These are phyloP conservation scores for Chorisops tibialis DNA, from an alignment of 2,888 invertebrate genomes.

Conservation along the genomic window DNA sequence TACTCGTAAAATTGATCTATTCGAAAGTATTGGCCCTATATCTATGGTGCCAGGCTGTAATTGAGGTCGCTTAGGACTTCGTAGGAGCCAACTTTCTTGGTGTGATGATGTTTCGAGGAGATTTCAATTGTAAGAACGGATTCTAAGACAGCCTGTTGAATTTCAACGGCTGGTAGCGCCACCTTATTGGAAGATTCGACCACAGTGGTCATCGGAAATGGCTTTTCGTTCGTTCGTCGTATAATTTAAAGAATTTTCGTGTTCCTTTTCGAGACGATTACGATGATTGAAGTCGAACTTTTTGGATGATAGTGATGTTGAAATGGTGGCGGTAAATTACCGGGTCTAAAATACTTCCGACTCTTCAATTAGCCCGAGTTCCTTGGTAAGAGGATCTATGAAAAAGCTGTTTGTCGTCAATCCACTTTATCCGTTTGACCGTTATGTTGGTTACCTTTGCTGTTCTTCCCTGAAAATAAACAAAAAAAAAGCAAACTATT, in stretches of 20 bases:
- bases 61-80: conserved; percentile 48
- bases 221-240: conserved; percentile 37
- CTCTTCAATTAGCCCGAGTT: neutral
- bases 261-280: neutral
- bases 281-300: neutral
- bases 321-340: neutral
- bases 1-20: too few relatives aligned
- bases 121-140: conserved; percentile 26
- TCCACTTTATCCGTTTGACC: conserved; percentile 7
- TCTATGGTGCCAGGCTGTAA: conserved; percentile 38
- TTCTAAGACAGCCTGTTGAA: conserved; percentile 28
- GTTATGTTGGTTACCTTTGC: conserved; percentile 30
- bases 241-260: neutral
- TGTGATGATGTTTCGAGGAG: conserved; percentile 20
- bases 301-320: neutral
- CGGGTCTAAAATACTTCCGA: neutral
- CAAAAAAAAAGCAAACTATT: conserved; percentile 5
- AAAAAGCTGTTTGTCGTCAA: neutral
- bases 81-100: conserved; percentile 45
- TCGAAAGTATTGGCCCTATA: conserved; percentile 3
- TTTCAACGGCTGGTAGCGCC: conserved; percentile 43
- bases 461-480: conserved; percentile 34
- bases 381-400: neutral
- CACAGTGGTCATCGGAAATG: conserved; percentile 49
- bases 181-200: conserved; percentile 46